Evolutionary conservation across 2,113 vertebrate genomes (phyloP).

Genomic region (Macquaria ambigua): DNA sequence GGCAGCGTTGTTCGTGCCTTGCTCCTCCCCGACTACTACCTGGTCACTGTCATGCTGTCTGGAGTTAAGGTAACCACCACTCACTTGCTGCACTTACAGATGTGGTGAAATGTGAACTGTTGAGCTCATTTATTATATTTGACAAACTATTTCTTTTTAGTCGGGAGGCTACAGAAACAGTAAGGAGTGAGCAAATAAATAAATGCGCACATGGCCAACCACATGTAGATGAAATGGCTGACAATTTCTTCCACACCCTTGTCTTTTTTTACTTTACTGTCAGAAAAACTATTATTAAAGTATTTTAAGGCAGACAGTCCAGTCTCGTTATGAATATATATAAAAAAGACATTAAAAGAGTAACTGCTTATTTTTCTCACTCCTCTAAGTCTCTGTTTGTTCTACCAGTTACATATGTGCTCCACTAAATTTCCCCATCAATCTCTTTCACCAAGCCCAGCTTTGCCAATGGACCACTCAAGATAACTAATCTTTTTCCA

Average conservation of each 20-base stretch:
- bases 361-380: background rate
- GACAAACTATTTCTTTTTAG: background rate
- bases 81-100: background rate
- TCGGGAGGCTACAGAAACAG: background rate
- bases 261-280: background rate
- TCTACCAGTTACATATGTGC: constrained; percentile 36
- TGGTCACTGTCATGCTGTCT: constrained; percentile 98
- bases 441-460: constrained; percentile 54
- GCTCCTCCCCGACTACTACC: constrained; percentile 94
- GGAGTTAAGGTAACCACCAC: constrained; percentile 91
- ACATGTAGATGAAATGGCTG: background rate
- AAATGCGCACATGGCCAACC: background rate
- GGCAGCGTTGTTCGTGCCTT: constrained; percentile 95
- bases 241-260: background rate
- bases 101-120: background rate
- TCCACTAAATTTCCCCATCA: constrained; percentile 51
- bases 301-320: background rate
- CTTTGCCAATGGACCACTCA: constrained; percentile 59
- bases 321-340: background rate
- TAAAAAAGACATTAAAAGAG: background rate
- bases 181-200: background rate
- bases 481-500: constrained; percentile 70
- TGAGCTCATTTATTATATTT: background rate
- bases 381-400: constrained; percentile 31
- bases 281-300: background rate